These are phyloP conservation scores for Lycorma delicatula DNA, from an alignment of 1,140 invertebrate genomes.

Conservation along the genomic window DNA sequence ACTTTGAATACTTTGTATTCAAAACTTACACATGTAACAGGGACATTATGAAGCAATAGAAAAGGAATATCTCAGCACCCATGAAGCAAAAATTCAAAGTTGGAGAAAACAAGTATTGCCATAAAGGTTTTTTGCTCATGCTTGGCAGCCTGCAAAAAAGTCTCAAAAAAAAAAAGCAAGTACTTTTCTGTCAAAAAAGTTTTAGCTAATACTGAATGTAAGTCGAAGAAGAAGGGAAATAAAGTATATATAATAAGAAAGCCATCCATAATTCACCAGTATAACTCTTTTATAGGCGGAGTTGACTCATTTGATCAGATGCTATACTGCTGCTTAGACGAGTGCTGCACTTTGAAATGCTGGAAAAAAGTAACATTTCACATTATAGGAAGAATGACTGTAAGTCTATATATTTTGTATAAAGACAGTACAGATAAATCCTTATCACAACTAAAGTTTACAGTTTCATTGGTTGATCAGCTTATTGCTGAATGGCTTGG, in stretches of 20 bases:
- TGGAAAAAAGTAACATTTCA: conserved; percentile 26
- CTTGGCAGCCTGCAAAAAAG: background rate
- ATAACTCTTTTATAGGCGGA: conserved; percentile 23
- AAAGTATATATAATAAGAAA: background rate
- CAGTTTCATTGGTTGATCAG: background rate
- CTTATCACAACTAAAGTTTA: background rate
- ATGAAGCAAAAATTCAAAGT: conserved; percentile 8
- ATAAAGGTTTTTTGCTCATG: background rate
- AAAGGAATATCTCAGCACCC: conserved; percentile 6
- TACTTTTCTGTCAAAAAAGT: conserved; percentile 4
- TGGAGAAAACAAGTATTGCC: conserved; percentile 8
- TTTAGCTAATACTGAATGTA: background rate
- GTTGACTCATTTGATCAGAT: conserved; percentile 23
- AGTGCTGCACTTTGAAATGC: conserved; percentile 21
- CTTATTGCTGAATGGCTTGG: background rate
- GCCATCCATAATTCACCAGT: conserved; percentile 9
- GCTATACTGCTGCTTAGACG: conserved; percentile 25
- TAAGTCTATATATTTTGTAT: conserved; percentile 12
- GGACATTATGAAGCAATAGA: conserved; percentile 6
- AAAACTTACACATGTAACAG: conserved; percentile 7
- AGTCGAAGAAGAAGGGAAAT: conserved; percentile 3
- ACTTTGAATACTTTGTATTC: no score
- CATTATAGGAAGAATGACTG: conserved; percentile 17
- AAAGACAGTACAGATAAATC: conserved; percentile 4
- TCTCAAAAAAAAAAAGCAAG: background rate